Evolutionary conservation across 2,888 invertebrate species (phyloP).

Genomic region (Philereme transversata): DNA sequence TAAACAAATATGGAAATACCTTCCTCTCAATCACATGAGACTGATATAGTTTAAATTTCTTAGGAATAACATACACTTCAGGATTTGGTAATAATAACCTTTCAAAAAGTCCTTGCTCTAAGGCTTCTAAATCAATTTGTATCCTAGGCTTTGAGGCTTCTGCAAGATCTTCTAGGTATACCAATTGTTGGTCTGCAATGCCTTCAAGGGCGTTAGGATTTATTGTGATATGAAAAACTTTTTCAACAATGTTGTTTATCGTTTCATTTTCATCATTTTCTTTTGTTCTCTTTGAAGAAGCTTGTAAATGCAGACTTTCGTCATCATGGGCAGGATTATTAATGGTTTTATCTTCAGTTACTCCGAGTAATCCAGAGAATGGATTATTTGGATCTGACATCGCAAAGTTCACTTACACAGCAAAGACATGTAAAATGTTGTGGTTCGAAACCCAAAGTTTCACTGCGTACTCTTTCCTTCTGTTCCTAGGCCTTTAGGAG

Average conservation of each 20-base stretch:
- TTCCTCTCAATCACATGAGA: conserved; percentile 84
- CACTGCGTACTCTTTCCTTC: background rate
- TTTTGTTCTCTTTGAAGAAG: conserved; percentile 50
- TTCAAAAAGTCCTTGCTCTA: conserved; percentile 92
- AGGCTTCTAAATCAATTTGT: conserved; percentile 85
- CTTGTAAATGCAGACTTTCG: conserved; percentile 48
- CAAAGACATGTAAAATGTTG: conserved; percentile 20
- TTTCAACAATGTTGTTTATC: conserved; percentile 85
- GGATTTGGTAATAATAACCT: conserved; percentile 86
- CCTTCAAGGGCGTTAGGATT: conserved; percentile 71
- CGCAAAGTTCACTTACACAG: conserved; percentile 25
- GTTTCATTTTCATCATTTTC: conserved; percentile 58
- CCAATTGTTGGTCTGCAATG: conserved; percentile 71
- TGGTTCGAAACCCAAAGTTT: conserved; percentile 1
- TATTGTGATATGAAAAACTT: conserved; percentile 89
- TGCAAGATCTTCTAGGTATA: conserved; percentile 87
- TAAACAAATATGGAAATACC: conserved; percentile 88
- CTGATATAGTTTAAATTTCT: conserved; percentile 58
- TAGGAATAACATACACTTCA: conserved; percentile 77
- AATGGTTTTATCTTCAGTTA: conserved; percentile 52
- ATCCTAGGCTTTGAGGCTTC: conserved; percentile 72
- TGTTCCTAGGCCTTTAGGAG: background rate
- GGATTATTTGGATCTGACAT: conserved; percentile 79
- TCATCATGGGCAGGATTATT: conserved; percentile 50
- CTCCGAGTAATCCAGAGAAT: conserved; percentile 70